Evolutionary conservation across 2,888 invertebrate species (phyloP), one percentile per base, ranked within the genome.

Genomic region (Macrostomum cliftonense): DNA sequence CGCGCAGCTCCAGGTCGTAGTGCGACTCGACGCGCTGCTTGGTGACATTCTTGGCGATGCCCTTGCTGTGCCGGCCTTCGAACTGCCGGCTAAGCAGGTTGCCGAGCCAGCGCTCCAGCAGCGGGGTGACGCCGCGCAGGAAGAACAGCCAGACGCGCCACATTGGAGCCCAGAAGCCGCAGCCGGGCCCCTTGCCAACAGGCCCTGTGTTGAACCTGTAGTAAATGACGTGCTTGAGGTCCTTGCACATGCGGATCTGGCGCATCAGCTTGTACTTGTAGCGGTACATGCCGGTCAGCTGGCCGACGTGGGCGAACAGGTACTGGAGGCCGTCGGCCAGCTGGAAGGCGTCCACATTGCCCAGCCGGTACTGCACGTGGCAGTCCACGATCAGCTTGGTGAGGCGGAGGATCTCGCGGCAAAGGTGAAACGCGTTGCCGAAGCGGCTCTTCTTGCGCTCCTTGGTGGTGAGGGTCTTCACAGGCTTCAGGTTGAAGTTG

Each of bases 121-220:
- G 74, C 0, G 97, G 97, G 0, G 97, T 99, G 58, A 99, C 91
- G 16, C 97, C 97, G 50, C 97, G 77, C 85, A 99, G 86, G 72
- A 99, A 99, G 77, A 99, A 99, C 46, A 99, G 73, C 97, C 97
- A 97, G 14, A 99, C 95, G 49, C 97, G 77, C 97, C 97, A 99
- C 0, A 95, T 93, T 0, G 95, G 89, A 0, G 93, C 87, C 95
- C 95, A 95, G 71, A 93, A 79, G 17, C 95, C 95, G 72, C 91
- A 93, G 1, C 95, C 95, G 0, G 95, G 95, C 2, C 95, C 95
- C 73, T 95, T 95, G 1, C 93, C 91, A 14, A 95, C 93, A 1
- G 91, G 89, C 45, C 93, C 86, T 45, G 95, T 95, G 68, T 95
- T 95, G 71, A 95, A 95, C 54, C 97, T 78, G 74, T 99, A 99